Base-by-base conservation (phyloP, 2,888 invertebrate genomes). In the Pseudolycoriella hygida region DNA sequence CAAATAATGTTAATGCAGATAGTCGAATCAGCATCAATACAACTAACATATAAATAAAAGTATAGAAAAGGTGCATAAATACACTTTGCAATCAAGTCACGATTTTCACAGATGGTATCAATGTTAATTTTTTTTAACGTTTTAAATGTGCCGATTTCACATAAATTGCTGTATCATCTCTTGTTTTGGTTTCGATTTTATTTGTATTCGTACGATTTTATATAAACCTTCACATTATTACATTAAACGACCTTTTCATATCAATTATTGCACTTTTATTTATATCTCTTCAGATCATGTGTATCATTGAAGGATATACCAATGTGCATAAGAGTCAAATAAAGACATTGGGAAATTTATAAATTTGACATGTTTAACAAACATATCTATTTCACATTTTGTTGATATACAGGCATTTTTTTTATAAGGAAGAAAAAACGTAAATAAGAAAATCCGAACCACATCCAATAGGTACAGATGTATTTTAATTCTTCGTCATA, bases 71-170 rank as follows among this genome's bases (percentile, higher is more conserved):
- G 17, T 10, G 14, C 10, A 17, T n/a, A 17, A 39, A 39, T 17
- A 39, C 15, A 39, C 17, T 17, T 17, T 17, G 17, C 15, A 39
- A 39, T 41, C 41, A 10, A 41, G 41, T 41, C 41, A 41, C 41
- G 41, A 20, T 41, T 41, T 25, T 41, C 41, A 41, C 41, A 41
- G 41, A 41, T 41, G 41, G 41, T 41, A 41, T 41, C 41, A 25
- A 41, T 41, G 41, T 41, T 20, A 41, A 41, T 41, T 41, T 41
- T 34, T 41, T 41, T 25, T 19, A 41, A 25, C 41, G 41, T 41
- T 41, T 41, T 25, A 41, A 41, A 41, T 41, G 41, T 41, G 41
- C 41, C 41, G 41, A 41, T 41, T 41, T 41, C 41, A 41, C 41
- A 41, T 41, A 41, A 41, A 41, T 41, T 41, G 41, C 41, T 41